Percentiles rank a stretch among this genome's conserved stretches.
Evolutionary conservation across 2,113 vertebrate species (phyloP).

Genomic region (Bos taurus): DNA sequence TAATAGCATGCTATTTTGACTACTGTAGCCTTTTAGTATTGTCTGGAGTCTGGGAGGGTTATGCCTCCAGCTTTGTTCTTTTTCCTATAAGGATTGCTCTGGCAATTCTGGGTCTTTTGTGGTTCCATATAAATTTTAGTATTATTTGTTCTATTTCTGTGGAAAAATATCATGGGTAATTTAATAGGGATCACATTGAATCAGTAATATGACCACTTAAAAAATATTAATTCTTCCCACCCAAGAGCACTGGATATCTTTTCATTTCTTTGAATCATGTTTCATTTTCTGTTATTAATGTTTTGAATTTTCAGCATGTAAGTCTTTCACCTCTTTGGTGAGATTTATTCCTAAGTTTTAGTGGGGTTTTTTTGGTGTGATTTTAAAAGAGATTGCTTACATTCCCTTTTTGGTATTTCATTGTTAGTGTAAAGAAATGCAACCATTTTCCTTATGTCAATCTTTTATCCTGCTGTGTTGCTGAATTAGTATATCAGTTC

Average conservation of each 20-base stretch:
- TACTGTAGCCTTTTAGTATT: background rate
- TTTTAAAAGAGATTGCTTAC: background rate
- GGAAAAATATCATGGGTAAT: background rate
- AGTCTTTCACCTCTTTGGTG: background rate
- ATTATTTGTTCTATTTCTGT: background rate
- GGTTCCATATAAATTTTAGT: background rate
- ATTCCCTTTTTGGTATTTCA: background rate
- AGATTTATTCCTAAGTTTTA: background rate
- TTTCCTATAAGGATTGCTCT: background rate
- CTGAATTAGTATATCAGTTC: background rate
- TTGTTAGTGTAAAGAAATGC: background rate
- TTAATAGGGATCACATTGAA: background rate
- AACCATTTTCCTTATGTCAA: background rate
- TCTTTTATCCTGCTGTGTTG: background rate
- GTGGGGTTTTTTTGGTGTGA: fast-evolving
- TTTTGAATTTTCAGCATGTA: background rate
- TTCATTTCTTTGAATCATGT: background rate
- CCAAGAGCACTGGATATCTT: background rate
- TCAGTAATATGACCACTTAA: background rate
- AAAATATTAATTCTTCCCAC: background rate
- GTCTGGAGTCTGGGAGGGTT: background rate
- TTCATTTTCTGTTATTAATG: background rate
- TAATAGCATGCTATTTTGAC: background rate
- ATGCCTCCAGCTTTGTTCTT: background rate
- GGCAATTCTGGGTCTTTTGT: background rate